These are phyloP conservation scores for Epinephelus cyanopodus DNA, from an alignment of 2,113 vertebrate genomes.

Conservation along the genomic window DNA sequence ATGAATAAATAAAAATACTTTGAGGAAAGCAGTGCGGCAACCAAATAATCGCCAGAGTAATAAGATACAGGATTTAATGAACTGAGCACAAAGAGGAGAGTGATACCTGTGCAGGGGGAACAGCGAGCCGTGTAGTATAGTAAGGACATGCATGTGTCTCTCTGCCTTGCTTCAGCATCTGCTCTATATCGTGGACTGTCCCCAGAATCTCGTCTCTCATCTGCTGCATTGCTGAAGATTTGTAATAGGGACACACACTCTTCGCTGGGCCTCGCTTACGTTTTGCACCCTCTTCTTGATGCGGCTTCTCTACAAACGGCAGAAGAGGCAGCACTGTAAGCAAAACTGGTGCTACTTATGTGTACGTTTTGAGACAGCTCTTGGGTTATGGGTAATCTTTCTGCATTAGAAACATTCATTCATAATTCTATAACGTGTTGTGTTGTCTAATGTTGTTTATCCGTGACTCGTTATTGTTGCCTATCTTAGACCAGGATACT, in stretches of 20 bases:
- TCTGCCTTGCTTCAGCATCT: slow-evolving; percentile 88
- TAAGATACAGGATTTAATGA: neutral
- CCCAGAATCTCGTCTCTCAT: slow-evolving; percentile 90
- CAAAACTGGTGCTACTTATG: neutral
- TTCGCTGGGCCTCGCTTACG: slow-evolving; percentile 80
- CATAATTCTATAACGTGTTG: neutral
- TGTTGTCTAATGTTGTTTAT: neutral
- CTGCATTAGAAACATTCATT: neutral
- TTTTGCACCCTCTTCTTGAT: slow-evolving; percentile 81
- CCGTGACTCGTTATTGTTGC: neutral
- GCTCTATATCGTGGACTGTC: slow-evolving; percentile 92
- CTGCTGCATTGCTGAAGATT: slow-evolving; percentile 87
- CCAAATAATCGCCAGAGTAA: too few relatives aligned
- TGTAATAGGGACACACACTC: slow-evolving; percentile 86
- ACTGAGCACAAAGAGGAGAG: neutral
- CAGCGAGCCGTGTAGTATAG: slow-evolving; percentile 90
- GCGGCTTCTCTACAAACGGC: slow-evolving; percentile 61
- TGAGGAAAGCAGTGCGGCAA: neutral
- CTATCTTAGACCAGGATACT: neutral
- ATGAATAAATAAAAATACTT: neutral
- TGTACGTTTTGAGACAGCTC: neutral
- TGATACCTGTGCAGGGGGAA: slow-evolving; percentile 90
- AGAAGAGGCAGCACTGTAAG: neutral
- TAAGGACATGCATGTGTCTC: slow-evolving; percentile 91
- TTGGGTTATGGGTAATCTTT: neutral